Conservation (phyloP, 2,888 invertebrate species). For the Parnassius glacialis region DNA sequence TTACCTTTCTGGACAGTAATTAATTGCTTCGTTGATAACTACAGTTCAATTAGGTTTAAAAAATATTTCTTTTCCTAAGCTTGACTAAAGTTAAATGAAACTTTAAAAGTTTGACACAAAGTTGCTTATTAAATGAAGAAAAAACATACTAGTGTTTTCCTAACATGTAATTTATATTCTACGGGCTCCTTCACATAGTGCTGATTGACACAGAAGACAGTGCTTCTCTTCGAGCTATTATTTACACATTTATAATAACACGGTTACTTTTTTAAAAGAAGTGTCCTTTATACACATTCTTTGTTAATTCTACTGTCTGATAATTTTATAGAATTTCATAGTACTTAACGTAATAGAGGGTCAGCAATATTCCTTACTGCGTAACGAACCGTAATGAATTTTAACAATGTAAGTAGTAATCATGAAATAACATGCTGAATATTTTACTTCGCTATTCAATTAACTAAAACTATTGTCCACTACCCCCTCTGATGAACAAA, state of each 20-base stretch:
- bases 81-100: background rate
- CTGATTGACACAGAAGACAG: constrained; percentile 11
- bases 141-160: background rate
- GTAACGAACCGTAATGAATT: constrained; percentile 16
- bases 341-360: background rate
- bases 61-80: constrained; percentile 11
- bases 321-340: background rate
- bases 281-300: constrained; percentile 1
- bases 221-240: constrained; percentile 3
- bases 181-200: constrained; percentile 11
- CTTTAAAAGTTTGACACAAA: background rate
- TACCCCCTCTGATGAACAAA: background rate
- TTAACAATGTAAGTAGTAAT: constrained; percentile 18
- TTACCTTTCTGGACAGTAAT: no score
- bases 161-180: constrained; percentile 16
- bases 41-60: no score
- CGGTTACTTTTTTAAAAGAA: constrained; percentile 6
- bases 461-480: constrained; percentile 10
- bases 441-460: constrained; percentile 6
- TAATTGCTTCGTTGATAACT: no score
- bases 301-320: background rate
- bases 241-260: constrained; percentile 16
- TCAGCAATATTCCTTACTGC: constrained; percentile 8
- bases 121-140: background rate
- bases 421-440: constrained; percentile 4